phyloP scores from a whole-genome alignment of 1,140 invertebrate species.

The Euschistus heros region DNA sequence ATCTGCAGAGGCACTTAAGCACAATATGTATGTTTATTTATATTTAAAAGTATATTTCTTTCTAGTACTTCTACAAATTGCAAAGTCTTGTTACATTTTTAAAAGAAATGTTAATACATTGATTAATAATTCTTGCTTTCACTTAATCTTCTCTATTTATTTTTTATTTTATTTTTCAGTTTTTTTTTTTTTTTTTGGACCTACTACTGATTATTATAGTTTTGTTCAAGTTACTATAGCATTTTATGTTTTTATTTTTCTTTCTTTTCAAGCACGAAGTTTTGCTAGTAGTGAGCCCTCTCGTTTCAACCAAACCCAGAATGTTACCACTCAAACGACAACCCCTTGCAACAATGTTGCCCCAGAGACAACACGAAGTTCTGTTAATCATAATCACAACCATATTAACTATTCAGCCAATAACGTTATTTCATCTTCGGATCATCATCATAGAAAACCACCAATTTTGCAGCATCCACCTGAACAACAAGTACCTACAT shows the following conservation, averaged over 20 bases:
- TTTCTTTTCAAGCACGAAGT: not conserved
- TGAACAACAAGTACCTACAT: not conserved
- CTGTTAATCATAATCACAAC: conserved; percentile 21
- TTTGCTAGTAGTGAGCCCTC: conserved; percentile 7
- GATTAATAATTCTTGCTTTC: too few relatives aligned
- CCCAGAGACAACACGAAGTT: conserved; percentile 34
- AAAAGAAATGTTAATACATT: too few relatives aligned
- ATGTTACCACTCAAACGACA: not conserved
- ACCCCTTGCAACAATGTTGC: conserved; percentile 22
- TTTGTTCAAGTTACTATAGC: too few relatives aligned
- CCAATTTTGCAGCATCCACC: not conserved
- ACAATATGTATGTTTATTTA: too few relatives aligned
- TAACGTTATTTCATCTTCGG: not conserved
- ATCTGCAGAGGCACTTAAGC: too few relatives aligned
- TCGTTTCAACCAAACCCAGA: not conserved
- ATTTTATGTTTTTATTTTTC: not conserved
- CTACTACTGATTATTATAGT: too few relatives aligned
- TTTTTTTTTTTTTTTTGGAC: too few relatives aligned
- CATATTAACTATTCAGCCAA: not conserved
- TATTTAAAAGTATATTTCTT: too few relatives aligned
- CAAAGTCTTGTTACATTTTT: too few relatives aligned
- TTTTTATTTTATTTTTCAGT: too few relatives aligned
- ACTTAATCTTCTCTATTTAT: too few relatives aligned
- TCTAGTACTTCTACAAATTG: too few relatives aligned
- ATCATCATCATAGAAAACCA: conserved; percentile 26